Evolutionary conservation across 53 echinoderm and acorn worm species (phyloP).

Genomic region (Echinometra lucunter): DNA sequence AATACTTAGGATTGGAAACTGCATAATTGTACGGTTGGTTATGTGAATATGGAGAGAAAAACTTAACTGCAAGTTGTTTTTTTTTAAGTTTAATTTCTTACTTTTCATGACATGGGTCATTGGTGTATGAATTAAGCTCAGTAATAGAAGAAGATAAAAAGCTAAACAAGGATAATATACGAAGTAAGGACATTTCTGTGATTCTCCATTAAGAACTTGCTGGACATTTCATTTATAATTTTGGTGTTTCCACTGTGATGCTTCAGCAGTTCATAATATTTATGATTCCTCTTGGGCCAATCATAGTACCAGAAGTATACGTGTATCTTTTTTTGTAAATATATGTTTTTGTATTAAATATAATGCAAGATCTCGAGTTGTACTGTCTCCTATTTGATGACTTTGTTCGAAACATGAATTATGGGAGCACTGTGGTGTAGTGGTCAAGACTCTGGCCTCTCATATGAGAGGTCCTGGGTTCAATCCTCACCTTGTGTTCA

Average conservation of each 20-base stretch:
- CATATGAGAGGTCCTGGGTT: too few species aligned
- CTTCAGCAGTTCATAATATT: background rate
- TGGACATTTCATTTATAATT: background rate
- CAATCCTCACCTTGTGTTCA: too few species aligned
- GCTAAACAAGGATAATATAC: background rate
- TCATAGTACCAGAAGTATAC: slow-evolving; percentile 25
- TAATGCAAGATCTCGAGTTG: slow-evolving; percentile 28
- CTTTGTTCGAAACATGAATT: background rate
- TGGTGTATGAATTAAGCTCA: background rate
- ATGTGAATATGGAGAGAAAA: too few species aligned
- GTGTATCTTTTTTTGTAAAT: slow-evolving; percentile 22
- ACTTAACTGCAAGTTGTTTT: too few species aligned
- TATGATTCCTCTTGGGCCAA: background rate
- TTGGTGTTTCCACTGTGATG: too few species aligned
- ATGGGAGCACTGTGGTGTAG: too few species aligned
- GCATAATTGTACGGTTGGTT: background rate
- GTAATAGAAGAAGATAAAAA: background rate
- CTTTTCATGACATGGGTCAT: background rate
- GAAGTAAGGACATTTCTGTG: background rate
- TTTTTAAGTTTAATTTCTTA: background rate
- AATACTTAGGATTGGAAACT: background rate
- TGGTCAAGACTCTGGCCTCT: too few species aligned
- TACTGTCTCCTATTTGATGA: background rate
- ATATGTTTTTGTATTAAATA: slow-evolving; percentile 44
- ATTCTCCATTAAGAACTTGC: background rate